Evolutionary conservation across 53 echinoderm and acorn worm species (phyloP), one percentile per base, ranked within the genome.

Genomic region (Stichopus horrens): DNA sequence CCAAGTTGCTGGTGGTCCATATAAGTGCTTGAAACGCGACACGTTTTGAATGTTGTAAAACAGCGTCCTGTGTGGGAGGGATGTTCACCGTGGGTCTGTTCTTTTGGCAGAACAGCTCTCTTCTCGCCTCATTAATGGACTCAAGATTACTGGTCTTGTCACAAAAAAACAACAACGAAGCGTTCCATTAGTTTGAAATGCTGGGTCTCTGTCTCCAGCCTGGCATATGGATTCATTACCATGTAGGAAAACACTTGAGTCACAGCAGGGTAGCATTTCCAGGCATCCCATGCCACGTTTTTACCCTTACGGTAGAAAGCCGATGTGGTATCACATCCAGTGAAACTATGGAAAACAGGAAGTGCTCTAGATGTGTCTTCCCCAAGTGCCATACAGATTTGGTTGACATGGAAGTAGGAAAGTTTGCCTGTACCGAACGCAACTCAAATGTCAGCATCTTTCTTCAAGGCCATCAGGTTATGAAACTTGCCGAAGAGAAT

Each of bases 241-340:
- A 90, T 59, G 80, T 60, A 55, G 79, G 73, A 57, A 76, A 92
- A 92, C 68, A 82, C 90, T 16, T 80, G 21, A 58, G 92, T 92
- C 21, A 90, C 90, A 21, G 90, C 92, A 68, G 79, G 90, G 79
- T 87, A 89, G 56, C 54, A 79, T 75, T 92, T 86, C 90, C 92
- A 92, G 58, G 55, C 90, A 58, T 74, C 79, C 90, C 92, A 90
- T 53, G 74, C 74, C n/a, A 23, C 51, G 37, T 90, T 90, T 74
- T 90, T 90, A 1, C 90, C 93, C 60, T 71, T 86, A 16, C 63
- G 37, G 79, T 59, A 11, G 57, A 93, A 93, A 54, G 22, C 71
- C 21, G 89, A 90, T n/a, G 76, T 66, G 13, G 90, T 93, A 79
- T 91, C 93, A 78, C 90, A 93, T 5, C 93, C 91, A 16, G 93